Base-by-base conservation (phyloP, 2,113 vertebrate species). In the Nipponia nippon region DNA sequence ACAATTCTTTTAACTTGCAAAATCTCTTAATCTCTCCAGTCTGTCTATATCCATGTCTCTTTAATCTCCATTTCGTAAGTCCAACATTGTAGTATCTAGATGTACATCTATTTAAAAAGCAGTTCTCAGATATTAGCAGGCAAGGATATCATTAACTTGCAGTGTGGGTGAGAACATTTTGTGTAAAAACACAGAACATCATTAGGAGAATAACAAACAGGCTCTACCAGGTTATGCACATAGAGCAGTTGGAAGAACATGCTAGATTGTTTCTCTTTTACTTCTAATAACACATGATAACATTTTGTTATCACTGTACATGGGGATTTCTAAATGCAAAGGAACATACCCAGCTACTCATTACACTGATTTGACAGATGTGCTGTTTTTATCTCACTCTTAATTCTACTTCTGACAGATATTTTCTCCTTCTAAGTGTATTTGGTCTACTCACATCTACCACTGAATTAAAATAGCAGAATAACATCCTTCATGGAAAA, bases 21-120 rank as follows among this genome's bases (percentile, higher is more conserved):
- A 87, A 95, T 66, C 47, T 69, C 34, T 61, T 80, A 65, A 72
- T 59, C 21, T 90, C 58, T 87, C 21, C 38, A 52, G 18, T 26
- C 40, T 86, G 40, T 46, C 32, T 92, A n/a, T 49, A 69, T 27
- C 25, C 32, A 30, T 16, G 26, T 56, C 58, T 72, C 67, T 91
- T 69, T 85, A 87, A 83, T 94, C 42, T 76, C n/a, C 6, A 26
- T 91, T 95, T 96, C 63, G 13, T 75, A 85, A 92, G 0, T 36
- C 18, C 38, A 59, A 71, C 63, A 49, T 22, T 70, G 20, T n/a
- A 16, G 46, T 63, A 50, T 62, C n/a, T 70, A 93, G 92, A 90
- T 89, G 26, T 10, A 8, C 81, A 96, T 90, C 92, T 94, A 42
- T 80, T 88, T 86, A 78, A 90, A 95, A 90, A 84, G 36, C 27